Conservation (phyloP, 2,888 invertebrate species). For the Taphrorychus bicolor region DNA sequence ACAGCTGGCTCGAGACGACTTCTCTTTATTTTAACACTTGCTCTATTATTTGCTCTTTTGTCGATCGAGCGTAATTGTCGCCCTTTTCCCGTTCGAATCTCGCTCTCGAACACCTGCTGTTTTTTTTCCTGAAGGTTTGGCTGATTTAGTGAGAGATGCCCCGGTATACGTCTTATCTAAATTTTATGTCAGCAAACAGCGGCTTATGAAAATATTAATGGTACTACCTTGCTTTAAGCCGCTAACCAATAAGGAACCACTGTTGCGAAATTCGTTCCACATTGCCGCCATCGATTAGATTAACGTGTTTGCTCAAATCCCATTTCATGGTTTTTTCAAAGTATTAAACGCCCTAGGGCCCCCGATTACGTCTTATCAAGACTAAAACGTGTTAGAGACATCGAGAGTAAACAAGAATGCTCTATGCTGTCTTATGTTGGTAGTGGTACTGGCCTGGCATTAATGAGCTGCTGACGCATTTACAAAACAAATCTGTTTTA, state of each 20-base stretch:
- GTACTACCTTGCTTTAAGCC: not conserved
- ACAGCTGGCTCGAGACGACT: conserved; percentile 53
- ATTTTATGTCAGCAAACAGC: not conserved
- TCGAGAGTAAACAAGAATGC: too few relatives aligned
- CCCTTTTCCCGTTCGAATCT: not conserved
- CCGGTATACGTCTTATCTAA: not conserved
- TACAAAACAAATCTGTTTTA: not conserved
- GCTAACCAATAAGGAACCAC: not conserved
- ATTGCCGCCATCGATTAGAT: not conserved
- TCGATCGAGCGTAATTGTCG: conserved; percentile 14
- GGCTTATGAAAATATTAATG: not conserved
- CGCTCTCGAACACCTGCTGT: not conserved
- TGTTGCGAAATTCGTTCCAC: not conserved
- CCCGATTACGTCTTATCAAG: not conserved
- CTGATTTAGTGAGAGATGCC: not conserved
- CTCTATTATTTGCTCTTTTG: conserved; percentile 49
- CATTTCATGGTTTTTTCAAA: conserved; percentile 10
- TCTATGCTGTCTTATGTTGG: too few relatives aligned
- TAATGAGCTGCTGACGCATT: not conserved
- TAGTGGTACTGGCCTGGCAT: not conserved
- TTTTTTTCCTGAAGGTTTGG: not conserved
- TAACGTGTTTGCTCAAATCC: conserved; percentile 12
- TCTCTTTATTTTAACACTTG: conserved; percentile 50
- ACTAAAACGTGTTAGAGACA: not conserved
- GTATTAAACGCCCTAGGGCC: not conserved